Evolutionary conservation across 2,797 vertebrate genomes (phyloP).

Genomic region (Agapornis canus): DNA sequence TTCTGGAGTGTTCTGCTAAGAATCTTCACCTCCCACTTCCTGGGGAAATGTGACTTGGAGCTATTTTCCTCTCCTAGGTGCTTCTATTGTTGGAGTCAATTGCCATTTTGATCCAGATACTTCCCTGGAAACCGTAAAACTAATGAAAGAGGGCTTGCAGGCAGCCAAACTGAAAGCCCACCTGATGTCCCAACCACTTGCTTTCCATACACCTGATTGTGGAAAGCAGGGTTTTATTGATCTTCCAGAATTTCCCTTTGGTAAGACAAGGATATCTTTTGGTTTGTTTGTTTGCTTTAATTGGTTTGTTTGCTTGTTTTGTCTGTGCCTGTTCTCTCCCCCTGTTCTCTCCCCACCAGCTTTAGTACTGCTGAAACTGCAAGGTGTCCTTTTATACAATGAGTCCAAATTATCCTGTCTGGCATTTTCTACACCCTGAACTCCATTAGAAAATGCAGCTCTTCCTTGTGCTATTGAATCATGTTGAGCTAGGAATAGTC

Average conservation of each 20-base stretch:
- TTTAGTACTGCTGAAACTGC: neutral
- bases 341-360: rapidly evolving
- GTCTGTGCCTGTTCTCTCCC: rapidly evolving
- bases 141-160: conserved; percentile 93
- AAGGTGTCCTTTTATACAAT: neutral
- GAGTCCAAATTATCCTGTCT: neutral
- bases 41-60: neutral
- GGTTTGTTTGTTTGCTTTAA: neutral
- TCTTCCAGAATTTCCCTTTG: conserved; percentile 93
- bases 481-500: neutral
- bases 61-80: conserved; percentile 78
- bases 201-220: conserved; percentile 93
- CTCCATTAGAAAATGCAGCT: neutral
- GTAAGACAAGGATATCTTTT: conserved; percentile 70
- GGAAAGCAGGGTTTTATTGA: conserved; percentile 94
- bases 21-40: neutral
- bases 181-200: conserved; percentile 91
- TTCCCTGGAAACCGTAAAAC: conserved; percentile 84
- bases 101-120: conserved; percentile 94
- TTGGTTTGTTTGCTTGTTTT: neutral
- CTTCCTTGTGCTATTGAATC: neutral
- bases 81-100: conserved; percentile 91
- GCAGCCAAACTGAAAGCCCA: conserved; percentile 87
- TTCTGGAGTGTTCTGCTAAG: neutral
- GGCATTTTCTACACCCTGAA: neutral